Evolutionary conservation across 1,140 invertebrate species (phyloP), one percentile per base, ranked within the genome.

Genomic region (Drosophila fuyamai): DNA sequence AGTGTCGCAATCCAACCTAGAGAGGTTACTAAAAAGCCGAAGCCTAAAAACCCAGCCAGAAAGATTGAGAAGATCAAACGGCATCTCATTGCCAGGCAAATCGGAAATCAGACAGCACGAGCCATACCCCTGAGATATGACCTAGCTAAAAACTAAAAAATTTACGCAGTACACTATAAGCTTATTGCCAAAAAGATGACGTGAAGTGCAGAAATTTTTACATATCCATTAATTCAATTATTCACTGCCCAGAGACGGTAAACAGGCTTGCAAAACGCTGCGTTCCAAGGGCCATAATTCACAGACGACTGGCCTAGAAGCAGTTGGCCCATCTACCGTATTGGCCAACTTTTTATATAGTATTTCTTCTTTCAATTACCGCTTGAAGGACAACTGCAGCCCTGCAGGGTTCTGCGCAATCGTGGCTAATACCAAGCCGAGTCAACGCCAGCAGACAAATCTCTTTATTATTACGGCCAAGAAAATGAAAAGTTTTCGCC

Each of bases 231-330:
- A 62, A 79, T 86, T 86, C 76, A 88, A 86, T 83, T 88, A 77
- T 76, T 73, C 72, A 83, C 58, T 46, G 32, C 46, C 57, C 36
- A 44, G 44, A 16, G 36, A 9, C 48, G 47, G 62, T 44, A 50
- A 79, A 55, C 57, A 51, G 65, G 67, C 81, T 89, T 86, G 63
- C 79, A 61, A 75, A 86, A 84, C 71, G 67, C 32, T 32, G 47
- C 53, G 7, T 18, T 60, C 79, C 57, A 47, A 51, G 53, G 84
- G 60, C 50, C 73, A 88, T 88, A 88, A 89, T 83, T 88, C 63
- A 88, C 83, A 89, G 84, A 83, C 83, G 72, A 63, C 79, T 86
- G 79, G 61, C 53, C 81, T 89, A 88, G 83, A 88, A 85, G 82
- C 27, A 72, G 77, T 53, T 85, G 63, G 44, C 68, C 57, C 51